Conservation (phyloP, 1,140 invertebrate genomes). For the Colletes gigas region DNA sequence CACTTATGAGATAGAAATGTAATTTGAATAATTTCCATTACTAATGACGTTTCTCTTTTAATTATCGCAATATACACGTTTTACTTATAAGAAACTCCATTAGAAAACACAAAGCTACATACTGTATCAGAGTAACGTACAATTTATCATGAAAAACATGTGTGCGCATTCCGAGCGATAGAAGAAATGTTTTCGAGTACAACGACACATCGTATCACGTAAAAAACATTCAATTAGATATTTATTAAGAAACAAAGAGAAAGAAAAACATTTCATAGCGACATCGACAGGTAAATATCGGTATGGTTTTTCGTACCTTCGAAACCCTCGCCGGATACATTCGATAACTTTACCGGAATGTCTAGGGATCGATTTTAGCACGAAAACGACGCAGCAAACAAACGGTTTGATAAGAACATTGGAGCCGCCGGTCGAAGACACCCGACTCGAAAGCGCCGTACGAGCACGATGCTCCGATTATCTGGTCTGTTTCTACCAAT, state of each 20-base stretch:
- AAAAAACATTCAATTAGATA: neutral
- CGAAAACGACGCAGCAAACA: conserved; percentile 18
- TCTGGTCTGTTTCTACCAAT: conserved; percentile 11
- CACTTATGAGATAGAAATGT: neutral
- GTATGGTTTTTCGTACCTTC: conserved; percentile 38
- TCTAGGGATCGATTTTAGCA: conserved; percentile 33
- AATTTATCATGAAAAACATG: neutral
- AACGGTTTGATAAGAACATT: conserved; percentile 18
- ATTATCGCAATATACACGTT: too few relatives aligned
- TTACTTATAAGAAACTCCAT: neutral
- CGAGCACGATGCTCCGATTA: conserved; percentile 15
- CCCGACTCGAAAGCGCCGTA: neutral
- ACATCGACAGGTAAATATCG: neutral
- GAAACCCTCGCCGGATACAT: conserved; percentile 47
- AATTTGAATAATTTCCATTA: neutral
- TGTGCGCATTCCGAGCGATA: neutral
- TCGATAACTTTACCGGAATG: conserved; percentile 35
- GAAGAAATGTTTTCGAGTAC: neutral
- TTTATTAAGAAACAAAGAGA: neutral
- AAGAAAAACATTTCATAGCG: neutral
- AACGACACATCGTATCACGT: neutral
- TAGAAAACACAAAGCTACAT: neutral
- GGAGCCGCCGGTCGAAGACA: conserved; percentile 18
- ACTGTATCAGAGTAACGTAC: neutral
- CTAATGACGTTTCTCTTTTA: too few relatives aligned